Evolutionary conservation across 2,888 invertebrate species (phyloP), one percentile per base, ranked within the genome.

Genomic region (Eubasilissa splendida): DNA sequence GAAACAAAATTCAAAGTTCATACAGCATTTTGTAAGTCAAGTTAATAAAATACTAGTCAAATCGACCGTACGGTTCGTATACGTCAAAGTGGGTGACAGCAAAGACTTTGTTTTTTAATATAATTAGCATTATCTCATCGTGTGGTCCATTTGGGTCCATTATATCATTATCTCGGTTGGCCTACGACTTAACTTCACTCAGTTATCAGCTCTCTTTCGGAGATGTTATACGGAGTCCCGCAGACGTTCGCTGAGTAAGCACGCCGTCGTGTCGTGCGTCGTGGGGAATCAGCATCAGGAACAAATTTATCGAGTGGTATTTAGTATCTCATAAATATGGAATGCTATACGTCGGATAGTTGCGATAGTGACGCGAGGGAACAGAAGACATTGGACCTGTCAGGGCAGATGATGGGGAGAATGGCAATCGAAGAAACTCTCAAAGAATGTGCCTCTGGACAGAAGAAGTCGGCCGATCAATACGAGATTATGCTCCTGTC

Each of bases 261-360:
- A 50, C 63, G 63, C 31, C 9, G 50, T 50, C 33, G 68, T 68
- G 68, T n/a, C 42, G 68, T n/a, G 50, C 12, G 14, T 68, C 52
- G 11, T 33, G 65, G 12, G 58, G 65, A 33, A 22, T 52, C 31
- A 31, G 14, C 14, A 63, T 14, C 33, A 71, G 53, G 33, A 14
- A 22, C 33, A 65, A 33, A 74, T 42, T 52, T 60, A 53, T 53
- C 58, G 42, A 66, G 78, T 60, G 60, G 71, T 50, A 14, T 53
- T 42, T n/a, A 54, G 42, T 4, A 53, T 42, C n/a, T 63, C 66
- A 14, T 70, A 56, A 84, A 77, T 79, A 95, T 95, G 95, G 95
- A 95, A 88, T 93, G 91, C 86, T 96, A 96, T 87, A 95, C 96
- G 77, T 96, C 96, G 56, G 96, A 96, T 86, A 96, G 95, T 86